These are phyloP conservation scores for Beris morrisii DNA, from an alignment of 2,888 invertebrate genomes.

Conservation along the genomic window DNA sequence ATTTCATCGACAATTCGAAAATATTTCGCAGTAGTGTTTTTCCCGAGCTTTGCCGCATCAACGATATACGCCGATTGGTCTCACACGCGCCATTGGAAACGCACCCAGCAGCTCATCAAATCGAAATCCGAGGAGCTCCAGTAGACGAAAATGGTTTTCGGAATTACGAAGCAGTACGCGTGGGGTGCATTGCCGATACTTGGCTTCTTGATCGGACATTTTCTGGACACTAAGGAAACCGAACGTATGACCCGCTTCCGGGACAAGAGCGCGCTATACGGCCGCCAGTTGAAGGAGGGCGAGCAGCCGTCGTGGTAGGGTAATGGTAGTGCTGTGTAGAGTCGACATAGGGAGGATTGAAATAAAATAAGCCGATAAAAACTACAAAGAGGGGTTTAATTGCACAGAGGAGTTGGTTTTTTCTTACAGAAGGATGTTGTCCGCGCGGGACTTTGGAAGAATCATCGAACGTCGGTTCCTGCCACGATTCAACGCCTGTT, in stretches of 20 bases:
- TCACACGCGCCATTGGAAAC: conserved; percentile 74
- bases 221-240: conserved; percentile 69
- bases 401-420: neutral
- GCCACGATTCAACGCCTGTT: neutral
- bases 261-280: conserved; percentile 79
- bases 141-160: conserved; percentile 56
- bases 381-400: neutral
- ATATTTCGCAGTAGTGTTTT: conserved; percentile 68
- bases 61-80: conserved; percentile 73
- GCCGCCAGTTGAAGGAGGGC: conserved; percentile 65
- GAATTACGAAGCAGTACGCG: conserved; percentile 60
- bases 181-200: conserved; percentile 60
- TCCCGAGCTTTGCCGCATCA: conserved; percentile 64
- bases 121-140: conserved; percentile 1
- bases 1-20: conserved; percentile 58
- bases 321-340: neutral
- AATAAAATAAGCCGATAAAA: too few relatives aligned
- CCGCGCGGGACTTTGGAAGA: neutral
- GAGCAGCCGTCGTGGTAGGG: conserved; percentile 71
- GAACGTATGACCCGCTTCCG: conserved; percentile 71
- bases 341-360: too few relatives aligned
- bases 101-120: conserved; percentile 42
- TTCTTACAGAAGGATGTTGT: neutral
- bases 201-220: conserved; percentile 65
- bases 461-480: conserved; percentile 21